Conservation (phyloP, 2,113 vertebrate genomes). For the Silurus asotus region DNA sequence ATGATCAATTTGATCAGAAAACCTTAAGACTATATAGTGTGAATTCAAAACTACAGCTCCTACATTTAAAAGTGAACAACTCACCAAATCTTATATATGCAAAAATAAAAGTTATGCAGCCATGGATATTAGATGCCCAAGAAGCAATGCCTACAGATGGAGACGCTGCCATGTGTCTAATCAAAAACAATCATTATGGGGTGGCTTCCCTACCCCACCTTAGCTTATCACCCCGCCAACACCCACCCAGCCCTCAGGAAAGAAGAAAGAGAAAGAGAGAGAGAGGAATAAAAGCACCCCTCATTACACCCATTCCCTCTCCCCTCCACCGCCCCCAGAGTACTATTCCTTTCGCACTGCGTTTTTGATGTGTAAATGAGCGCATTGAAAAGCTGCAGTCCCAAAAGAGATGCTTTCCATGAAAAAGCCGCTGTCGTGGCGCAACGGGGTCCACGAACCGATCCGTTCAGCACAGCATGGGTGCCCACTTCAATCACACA, state of each 20-base stretch:
- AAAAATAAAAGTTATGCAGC: background rate
- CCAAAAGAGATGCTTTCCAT: constrained; percentile 78
- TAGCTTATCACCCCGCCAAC: constrained; percentile 60
- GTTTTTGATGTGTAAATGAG: constrained; percentile 84
- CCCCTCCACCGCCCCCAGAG: constrained; percentile 60
- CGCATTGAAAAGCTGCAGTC: constrained; percentile 77
- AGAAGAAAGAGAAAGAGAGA: constrained; percentile 56
- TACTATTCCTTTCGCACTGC: constrained; percentile 76
- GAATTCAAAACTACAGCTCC: background rate
- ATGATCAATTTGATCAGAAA: background rate
- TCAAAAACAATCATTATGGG: constrained; percentile 74
- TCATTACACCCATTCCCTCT: constrained; percentile 71
- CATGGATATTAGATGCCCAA: too few species aligned
- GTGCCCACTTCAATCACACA: constrained; percentile 9
- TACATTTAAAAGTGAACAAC: background rate
- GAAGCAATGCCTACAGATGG: constrained; percentile 31
- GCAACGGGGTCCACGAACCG: constrained; percentile 61
- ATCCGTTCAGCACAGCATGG: constrained; percentile 33
- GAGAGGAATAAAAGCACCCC: constrained; percentile 74
- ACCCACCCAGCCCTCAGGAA: constrained; percentile 64
- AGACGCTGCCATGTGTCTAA: constrained; percentile 71
- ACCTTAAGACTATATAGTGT: background rate
- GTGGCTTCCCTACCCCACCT: constrained; percentile 58
- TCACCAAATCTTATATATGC: background rate
- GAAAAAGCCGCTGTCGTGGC: constrained; percentile 74